A percentile compares a stretch with the other conserved stretches of the same genome.
phyloP scores from a whole-genome alignment of 2,888 invertebrate species.

The Oscheius onirici region DNA sequence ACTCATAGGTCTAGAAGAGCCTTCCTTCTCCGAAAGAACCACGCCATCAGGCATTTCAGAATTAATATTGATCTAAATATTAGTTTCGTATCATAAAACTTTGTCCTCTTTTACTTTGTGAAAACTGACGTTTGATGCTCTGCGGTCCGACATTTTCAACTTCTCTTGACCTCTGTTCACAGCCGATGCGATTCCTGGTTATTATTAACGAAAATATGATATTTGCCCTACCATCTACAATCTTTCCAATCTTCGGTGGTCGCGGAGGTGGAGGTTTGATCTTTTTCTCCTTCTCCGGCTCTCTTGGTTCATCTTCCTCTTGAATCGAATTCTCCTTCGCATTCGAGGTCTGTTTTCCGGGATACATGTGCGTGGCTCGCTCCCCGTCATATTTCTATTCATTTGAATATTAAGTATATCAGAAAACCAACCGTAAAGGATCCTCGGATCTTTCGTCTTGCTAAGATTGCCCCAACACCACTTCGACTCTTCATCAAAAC shows the following conservation, averaged over 20 bases:
- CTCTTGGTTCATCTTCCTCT: constrained; percentile 27
- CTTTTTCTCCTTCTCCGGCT: not conserved
- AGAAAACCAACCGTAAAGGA: constrained; percentile 41
- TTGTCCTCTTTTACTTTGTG: constrained; percentile 33
- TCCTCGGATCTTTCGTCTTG: constrained; percentile 40
- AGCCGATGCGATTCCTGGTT: constrained; percentile 44
- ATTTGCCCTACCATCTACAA: not conserved
- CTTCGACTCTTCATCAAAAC: constrained; percentile 43
- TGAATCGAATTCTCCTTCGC: constrained; percentile 5
- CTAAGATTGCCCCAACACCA: constrained; percentile 38
- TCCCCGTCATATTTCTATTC: constrained; percentile 52
- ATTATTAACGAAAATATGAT: not conserved
- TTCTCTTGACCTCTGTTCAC: constrained; percentile 43
- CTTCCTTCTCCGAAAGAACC: constrained; percentile 13
- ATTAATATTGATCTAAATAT: constrained; percentile 21
- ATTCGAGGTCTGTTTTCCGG: constrained; percentile 9
- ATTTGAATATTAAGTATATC: not conserved
- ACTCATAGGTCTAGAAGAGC: constrained; percentile 8
- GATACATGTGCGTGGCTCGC: constrained; percentile 42
- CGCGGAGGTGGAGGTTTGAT: constrained; percentile 17
- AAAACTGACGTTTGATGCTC: constrained; percentile 50
- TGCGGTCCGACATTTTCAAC: constrained; percentile 39
- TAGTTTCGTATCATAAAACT: not conserved
- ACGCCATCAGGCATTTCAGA: constrained; percentile 4
- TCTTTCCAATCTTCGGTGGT: constrained; percentile 24